phyloP scores from a whole-genome alignment of 1,140 invertebrate species.

The Ceratitis capitata region DNA sequence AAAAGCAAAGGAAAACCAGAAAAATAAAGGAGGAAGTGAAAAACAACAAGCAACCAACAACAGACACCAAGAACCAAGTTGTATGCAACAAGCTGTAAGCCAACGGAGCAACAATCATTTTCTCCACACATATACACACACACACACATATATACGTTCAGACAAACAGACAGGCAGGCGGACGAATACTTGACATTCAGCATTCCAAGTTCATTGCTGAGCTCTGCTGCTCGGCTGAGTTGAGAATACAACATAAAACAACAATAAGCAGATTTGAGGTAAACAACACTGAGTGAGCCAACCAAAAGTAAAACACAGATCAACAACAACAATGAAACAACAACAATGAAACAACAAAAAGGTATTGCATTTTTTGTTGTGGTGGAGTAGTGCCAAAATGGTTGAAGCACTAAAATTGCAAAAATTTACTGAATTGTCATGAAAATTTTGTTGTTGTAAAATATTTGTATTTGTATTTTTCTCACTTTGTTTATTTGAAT shows the following conservation, averaged over 20 bases:
- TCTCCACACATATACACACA: neutral
- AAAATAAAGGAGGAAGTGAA: neutral
- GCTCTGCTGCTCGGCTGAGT: constrained; percentile 14
- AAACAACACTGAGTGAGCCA: constrained; percentile 11
- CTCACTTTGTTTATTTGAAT: neutral
- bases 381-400: neutral
- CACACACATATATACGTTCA: neutral
- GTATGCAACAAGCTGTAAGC: constrained; percentile 17
- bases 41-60: neutral
- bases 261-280: constrained; percentile 26
- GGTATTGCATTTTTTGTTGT: neutral
- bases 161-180: neutral
- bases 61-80: neutral
- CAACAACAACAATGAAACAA: neutral
- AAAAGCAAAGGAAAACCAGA: neutral
- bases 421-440: constrained; percentile 6
- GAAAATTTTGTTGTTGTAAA: constrained; percentile 18
- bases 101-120: neutral
- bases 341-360: neutral
- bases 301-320: neutral
- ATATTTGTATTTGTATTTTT: neutral
- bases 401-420: constrained; percentile 5
- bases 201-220: neutral
- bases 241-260: constrained; percentile 18
- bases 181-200: neutral